Evolutionary conservation across 2,113 vertebrate genomes (phyloP).

Genomic region (Antennarius striatus): DNA sequence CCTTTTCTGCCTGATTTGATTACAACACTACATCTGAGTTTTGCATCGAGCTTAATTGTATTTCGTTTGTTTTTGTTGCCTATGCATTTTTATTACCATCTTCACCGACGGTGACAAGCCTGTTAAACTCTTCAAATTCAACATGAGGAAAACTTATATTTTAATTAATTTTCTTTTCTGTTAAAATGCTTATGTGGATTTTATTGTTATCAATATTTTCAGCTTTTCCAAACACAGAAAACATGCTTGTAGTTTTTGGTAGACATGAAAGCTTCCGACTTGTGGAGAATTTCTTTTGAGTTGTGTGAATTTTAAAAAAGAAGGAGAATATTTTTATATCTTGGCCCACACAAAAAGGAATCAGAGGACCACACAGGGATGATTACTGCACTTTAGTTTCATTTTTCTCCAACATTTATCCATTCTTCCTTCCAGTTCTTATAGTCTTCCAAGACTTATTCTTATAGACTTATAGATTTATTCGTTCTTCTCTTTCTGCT

Average conservation of each 20-base stretch:
- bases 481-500: no score
- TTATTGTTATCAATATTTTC: background rate
- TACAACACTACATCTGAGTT: slow-evolving; percentile 28
- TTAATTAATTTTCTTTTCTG: background rate
- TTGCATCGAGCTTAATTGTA: slow-evolving; percentile 37
- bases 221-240: slow-evolving; percentile 39
- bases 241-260: slow-evolving; percentile 6
- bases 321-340: background rate
- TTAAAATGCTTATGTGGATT: slow-evolving; percentile 6
- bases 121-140: slow-evolving; percentile 1
- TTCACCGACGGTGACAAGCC: background rate
- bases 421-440: no score
- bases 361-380: no score
- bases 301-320: slow-evolving; percentile 31
- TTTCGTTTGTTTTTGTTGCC: slow-evolving; percentile 38
- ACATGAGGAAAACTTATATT: background rate
- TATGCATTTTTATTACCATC: slow-evolving; percentile 15
- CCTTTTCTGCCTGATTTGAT: slow-evolving; percentile 56
- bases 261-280: no score
- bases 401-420: no score
- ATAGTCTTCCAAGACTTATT: no score
- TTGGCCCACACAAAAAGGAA: slow-evolving; percentile 4
- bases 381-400: no score
- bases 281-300: background rate
- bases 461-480: no score